Percentiles rank a stretch among this genome's conserved stretches.
phyloP scores from a whole-genome alignment of 1,140 invertebrate species.

The Phortica variegata region DNA sequence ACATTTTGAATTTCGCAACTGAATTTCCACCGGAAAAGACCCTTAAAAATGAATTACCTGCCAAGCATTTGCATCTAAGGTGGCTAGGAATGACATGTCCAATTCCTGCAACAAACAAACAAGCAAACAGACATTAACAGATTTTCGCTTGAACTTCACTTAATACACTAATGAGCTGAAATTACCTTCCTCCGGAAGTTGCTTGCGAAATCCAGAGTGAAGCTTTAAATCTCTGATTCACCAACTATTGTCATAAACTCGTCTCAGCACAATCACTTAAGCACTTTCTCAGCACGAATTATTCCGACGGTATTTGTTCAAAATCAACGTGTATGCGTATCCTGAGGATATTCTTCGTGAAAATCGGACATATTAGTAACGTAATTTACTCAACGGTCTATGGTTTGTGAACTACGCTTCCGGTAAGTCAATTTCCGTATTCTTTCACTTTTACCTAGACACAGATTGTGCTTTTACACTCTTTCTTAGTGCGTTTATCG shows the following conservation, averaged over 20 bases:
- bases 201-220: slow-evolving; percentile 56
- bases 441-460: slow-evolving; percentile 27
- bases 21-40: neutral
- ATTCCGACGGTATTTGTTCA: slow-evolving; percentile 39
- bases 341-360: slow-evolving; percentile 6
- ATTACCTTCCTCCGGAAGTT: slow-evolving; percentile 54
- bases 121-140: too few relatives aligned
- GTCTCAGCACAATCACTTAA: neutral
- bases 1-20: neutral
- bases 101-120: slow-evolving; percentile 51
- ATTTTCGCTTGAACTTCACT: too few relatives aligned
- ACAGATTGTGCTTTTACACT: slow-evolving; percentile 15
- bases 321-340: too few relatives aligned
- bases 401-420: slow-evolving; percentile 37
- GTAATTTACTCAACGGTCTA: slow-evolving; percentile 26
- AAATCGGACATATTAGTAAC: slow-evolving; percentile 15
- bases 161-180: neutral
- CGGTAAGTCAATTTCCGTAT: slow-evolving; percentile 47
- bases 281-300: slow-evolving; percentile 7
- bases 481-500: slow-evolving; percentile 6
- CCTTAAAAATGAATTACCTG: slow-evolving; percentile 51
- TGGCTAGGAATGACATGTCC: slow-evolving; percentile 59
- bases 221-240: slow-evolving; percentile 3
- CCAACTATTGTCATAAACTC: neutral
- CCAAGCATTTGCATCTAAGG: slow-evolving; percentile 59